Base-by-base conservation (phyloP, 1,140 invertebrate genomes). In the Radopholus similis region DNA sequence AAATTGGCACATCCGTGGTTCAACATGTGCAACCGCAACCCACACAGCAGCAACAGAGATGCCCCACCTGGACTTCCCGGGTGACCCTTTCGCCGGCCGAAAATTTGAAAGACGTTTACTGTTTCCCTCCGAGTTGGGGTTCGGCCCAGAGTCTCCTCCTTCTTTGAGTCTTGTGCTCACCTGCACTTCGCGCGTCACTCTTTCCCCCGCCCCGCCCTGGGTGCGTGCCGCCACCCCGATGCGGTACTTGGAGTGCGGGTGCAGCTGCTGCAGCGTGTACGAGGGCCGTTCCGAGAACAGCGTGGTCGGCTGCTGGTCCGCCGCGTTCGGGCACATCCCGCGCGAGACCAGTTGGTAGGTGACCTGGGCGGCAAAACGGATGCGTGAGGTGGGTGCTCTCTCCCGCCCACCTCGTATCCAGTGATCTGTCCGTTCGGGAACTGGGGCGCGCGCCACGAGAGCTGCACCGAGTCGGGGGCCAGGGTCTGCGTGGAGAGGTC, bases 201-300 rank as follows among this genome's bases (percentile, higher is more conserved):
- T 65, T 55, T 81, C 79, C 23, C 79, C 77, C 30, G 77, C 58
- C 18, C 58, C 58, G 18, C 32, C 21, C n/a, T 62, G 40, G 1
- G 79, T 83, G 53, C 74, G 67, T 5, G 79, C 79, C 8, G 81
- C 81, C 11, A 81, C 78, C 13, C 80, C 79, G 47, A 81, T 77
- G 38, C 79, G 60, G 57, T 81, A 81, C 42, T 73, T 74, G n/a
- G 79, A 81, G 51, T 81, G 79, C 32, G 79, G 79, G n/a, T 81
- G 69, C 1, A 81, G 64, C 34, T 81, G 79, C 47, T 56, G 65
- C 30, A 81, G 53, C 8, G 73, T 80, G 56, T 75, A 81, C 8
- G 65, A 59, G 18, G 79, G 68, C 35, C 72, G 53, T 13, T 73
- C 60, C 44, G 71, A 73, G 21, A 71, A 57, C n/a, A 77, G 18